Evolutionary conservation across 2,888 invertebrate species (phyloP).

Genomic region (Lasioglossum figueresi): DNA sequence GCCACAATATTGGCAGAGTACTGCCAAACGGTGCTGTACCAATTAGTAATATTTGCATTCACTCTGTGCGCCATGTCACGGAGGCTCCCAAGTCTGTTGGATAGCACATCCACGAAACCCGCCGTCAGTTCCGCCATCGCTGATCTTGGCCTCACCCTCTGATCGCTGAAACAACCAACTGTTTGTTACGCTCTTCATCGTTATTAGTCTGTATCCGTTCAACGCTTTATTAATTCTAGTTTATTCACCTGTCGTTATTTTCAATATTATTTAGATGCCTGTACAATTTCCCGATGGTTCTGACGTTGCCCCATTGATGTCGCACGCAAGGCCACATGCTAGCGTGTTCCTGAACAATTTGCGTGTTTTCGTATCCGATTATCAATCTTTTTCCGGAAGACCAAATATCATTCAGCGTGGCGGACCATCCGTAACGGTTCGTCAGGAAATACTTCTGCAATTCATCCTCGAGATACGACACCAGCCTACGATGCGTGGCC

Average conservation of each 20-base stretch:
- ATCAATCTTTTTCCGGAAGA: constrained; percentile 84
- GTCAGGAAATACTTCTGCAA: constrained; percentile 80
- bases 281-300: constrained; percentile 85
- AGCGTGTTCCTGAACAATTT: constrained; percentile 75
- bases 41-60: constrained; percentile 89
- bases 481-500: constrained; percentile 81
- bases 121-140: constrained; percentile 92
- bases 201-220: not conserved
- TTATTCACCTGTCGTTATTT: constrained; percentile 53
- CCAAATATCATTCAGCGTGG: constrained; percentile 85
- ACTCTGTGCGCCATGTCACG: constrained; percentile 88
- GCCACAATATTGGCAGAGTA: constrained; percentile 89
- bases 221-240: not conserved
- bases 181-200: not conserved
- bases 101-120: constrained; percentile 87
- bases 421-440: constrained; percentile 83
- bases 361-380: constrained; percentile 85
- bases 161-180: constrained; percentile 22
- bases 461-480: constrained; percentile 79
- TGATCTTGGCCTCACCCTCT: constrained; percentile 82
- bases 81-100: constrained; percentile 87
- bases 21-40: constrained; percentile 89
- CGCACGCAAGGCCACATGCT: constrained; percentile 86
- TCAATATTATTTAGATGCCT: constrained; percentile 83
- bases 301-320: constrained; percentile 89